Evolutionary conservation across 2,888 invertebrate species (phyloP), one percentile per base, ranked within the genome.

Genomic region (Tethea ocularis): DNA sequence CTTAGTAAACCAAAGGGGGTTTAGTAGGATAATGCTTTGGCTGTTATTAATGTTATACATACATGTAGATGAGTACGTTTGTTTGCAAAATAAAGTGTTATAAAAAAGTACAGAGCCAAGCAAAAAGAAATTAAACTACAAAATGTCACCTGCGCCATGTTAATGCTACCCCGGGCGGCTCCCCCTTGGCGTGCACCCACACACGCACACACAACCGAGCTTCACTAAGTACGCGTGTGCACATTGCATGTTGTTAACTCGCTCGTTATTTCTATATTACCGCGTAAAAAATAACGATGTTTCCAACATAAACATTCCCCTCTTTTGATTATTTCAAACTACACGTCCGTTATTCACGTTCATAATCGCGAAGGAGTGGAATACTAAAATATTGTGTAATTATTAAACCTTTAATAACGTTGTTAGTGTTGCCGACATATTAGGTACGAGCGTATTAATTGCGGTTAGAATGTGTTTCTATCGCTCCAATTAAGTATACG

Each of bases 271-370:
- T 73, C 70, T 75, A 71, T 73, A 75, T 71, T 67, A 62, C 69
- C 63, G 63, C 69, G 71, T 74, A 75, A 78, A 80, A 77, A 74
- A 79, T 75, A 77, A 74, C 70, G 75, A 80, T 71, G 67, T 72
- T 71, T 68, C 63, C 63, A 66, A 73, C 68, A 69, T 64, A 73
- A 68, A 72, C 62, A 74, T 72, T 70, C 71, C 67, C 69, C 73
- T 65, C 66, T 67, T 71, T 74, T 71, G 74, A 71, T 74, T 69
- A 77, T 76, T 71, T 70, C 63, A 71, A 74, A 64, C 64, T 67
- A 62, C 56, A 57, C 64, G 66, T 68, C 66, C 64, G 63, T 57
- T 60, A 61, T 60, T 71, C 67, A 66, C 64, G 64, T 67, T 62
- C 59, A 63, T 68, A 66, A 64, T 71, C 53, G 53, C 53, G 29